Evolutionary conservation across 2,797 vertebrate species (phyloP).

Genomic region (Erpetoichthys calabaricus): DNA sequence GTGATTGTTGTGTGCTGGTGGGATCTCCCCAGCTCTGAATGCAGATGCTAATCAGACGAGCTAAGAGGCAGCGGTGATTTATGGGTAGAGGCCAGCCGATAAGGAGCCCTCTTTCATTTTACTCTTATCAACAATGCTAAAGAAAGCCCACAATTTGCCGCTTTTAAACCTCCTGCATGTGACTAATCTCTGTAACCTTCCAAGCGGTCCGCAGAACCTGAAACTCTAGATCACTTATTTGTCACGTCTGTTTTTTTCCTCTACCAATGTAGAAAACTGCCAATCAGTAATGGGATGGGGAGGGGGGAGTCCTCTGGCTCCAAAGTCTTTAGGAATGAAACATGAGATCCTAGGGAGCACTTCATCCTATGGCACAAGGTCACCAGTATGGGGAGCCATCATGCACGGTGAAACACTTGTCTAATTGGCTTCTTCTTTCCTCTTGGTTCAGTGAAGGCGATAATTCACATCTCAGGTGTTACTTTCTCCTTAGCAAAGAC

Average conservation of each 20-base stretch:
- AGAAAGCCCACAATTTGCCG: slow-evolving; percentile 75
- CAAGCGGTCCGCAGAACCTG: slow-evolving; percentile 53
- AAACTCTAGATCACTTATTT: slow-evolving; percentile 63
- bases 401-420: too few relatives aligned
- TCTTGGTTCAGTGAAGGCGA: too few relatives aligned
- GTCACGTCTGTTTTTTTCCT: slow-evolving; percentile 20
- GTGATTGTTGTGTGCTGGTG: slow-evolving; percentile 40
- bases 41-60: slow-evolving; percentile 64
- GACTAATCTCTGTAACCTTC: slow-evolving; percentile 68
- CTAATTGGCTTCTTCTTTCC: too few relatives aligned
- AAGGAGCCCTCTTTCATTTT: slow-evolving; percentile 68
- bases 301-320: too few relatives aligned
- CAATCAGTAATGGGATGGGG: too few relatives aligned
- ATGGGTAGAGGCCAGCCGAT: slow-evolving; percentile 65
- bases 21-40: slow-evolving; percentile 49
- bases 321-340: too few relatives aligned
- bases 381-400: too few relatives aligned
- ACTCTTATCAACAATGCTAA: slow-evolving; percentile 62
- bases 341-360: too few relatives aligned
- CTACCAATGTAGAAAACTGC: too few relatives aligned
- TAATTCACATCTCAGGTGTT: too few relatives aligned
- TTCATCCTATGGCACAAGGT: too few relatives aligned
- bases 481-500: too few relatives aligned
- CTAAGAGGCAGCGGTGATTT: slow-evolving; percentile 64
- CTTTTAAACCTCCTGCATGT: slow-evolving; percentile 65